Percentiles rank a stretch among this genome's conserved stretches.
Evolutionary conservation across 2,888 invertebrate genomes (phyloP).

Genomic region (Silvanus unidentatus): DNA sequence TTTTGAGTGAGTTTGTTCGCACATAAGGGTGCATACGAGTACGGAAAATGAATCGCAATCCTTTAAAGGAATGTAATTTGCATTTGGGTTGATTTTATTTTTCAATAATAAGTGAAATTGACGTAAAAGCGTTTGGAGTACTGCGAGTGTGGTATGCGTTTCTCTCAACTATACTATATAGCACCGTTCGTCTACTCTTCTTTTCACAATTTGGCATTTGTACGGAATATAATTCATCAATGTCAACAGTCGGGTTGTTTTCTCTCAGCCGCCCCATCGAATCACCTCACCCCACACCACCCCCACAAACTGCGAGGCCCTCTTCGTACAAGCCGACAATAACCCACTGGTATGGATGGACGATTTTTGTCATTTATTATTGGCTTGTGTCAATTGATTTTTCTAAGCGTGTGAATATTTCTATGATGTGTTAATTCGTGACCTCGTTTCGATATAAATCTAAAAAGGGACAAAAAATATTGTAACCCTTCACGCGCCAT

Average conservation of each 20-base stretch:
- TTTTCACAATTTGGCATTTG: conserved; percentile 52
- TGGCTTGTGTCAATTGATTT: conserved; percentile 46
- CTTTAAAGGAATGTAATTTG: too few species aligned
- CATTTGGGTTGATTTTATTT: conserved; percentile 11
- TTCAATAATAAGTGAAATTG: conserved; percentile 43
- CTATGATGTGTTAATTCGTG: conserved; percentile 44
- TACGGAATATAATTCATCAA: conserved; percentile 51
- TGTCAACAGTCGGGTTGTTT: conserved; percentile 50
- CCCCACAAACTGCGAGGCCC: conserved; percentile 29
- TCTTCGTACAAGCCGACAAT: conserved; percentile 41
- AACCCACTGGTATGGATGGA: conserved; percentile 48
- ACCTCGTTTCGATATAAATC: not conserved
- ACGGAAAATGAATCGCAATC: not conserved
- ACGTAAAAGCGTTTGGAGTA: conserved; percentile 35
- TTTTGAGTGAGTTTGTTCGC: too few species aligned
- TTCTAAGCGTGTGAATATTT: conserved; percentile 39
- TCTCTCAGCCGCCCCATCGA: conserved; percentile 40
- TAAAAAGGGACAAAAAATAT: too few species aligned
- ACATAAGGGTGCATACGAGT: not conserved
- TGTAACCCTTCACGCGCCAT: too few species aligned
- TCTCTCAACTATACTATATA: conserved; percentile 14
- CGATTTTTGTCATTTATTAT: conserved; percentile 50
- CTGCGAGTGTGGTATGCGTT: conserved; percentile 42
- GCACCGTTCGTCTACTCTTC: conserved; percentile 46
- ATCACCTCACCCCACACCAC: conserved; percentile 32